Percentiles rank a stretch among this genome's conserved stretches.
Conservation (phyloP, 37 sponge, comb jelly and placozoan genomes). For the Eunapius fragilis region DNA sequence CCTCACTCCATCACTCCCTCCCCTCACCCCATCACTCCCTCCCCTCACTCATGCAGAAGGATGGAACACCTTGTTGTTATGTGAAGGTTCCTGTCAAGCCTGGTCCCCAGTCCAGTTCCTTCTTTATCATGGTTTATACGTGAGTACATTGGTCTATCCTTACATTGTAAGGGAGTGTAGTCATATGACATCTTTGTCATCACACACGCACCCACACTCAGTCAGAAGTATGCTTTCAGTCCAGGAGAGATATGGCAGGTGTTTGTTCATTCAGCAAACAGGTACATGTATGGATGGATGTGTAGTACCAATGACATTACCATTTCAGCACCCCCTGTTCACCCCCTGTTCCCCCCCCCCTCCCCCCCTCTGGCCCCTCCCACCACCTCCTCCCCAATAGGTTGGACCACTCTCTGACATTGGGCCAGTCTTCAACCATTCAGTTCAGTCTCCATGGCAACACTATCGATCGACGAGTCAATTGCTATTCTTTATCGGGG, state of each 20-base stretch:
- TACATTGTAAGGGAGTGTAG: no score
- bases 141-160: background rate
- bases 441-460: constrained; percentile 25
- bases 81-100: constrained; percentile 17
- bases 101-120: background rate
- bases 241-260: constrained; percentile 40
- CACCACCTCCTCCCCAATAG: background rate
- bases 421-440: constrained; percentile 32
- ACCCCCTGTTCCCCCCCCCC: no score
- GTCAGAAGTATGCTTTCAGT: constrained; percentile 11
- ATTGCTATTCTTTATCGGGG: constrained; percentile 26
- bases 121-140: constrained; percentile 24
- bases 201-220: background rate
- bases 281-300: no score
- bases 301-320: no score
- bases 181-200: no score
- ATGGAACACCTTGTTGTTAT: background rate
- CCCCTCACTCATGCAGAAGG: background rate
- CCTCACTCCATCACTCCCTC: background rate
- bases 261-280: constrained; percentile 35
- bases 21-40: background rate
- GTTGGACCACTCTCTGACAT: constrained; percentile 21
- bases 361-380: background rate
- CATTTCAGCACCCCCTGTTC: no score
- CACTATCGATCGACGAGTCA: constrained; percentile 11